phyloP scores from a whole-genome alignment of 2,113 vertebrate genomes.

The Sminthopsis crassicaudata region DNA sequence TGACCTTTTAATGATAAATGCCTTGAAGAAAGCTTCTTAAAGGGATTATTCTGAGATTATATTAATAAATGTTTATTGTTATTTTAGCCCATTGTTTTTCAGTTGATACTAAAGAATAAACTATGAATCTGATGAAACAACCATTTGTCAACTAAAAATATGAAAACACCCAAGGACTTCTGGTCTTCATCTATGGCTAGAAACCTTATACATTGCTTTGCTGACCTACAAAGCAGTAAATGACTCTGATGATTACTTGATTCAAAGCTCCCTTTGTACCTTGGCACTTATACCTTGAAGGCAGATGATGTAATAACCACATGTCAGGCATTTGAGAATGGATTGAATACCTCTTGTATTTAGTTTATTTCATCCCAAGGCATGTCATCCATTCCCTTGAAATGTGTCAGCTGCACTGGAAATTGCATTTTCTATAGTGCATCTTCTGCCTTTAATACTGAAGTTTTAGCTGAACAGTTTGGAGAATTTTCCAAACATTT shows the following conservation, averaged over 20 bases:
- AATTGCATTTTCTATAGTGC: slow-evolving; percentile 14
- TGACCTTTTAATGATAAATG: slow-evolving; percentile 41
- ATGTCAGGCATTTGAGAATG: slow-evolving; percentile 65
- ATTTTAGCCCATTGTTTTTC: slow-evolving; percentile 49
- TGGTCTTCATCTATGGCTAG: slow-evolving; percentile 39
- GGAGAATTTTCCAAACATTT: slow-evolving; percentile 32
- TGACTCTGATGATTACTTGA: slow-evolving; percentile 45
- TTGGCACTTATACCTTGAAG: slow-evolving; percentile 43
- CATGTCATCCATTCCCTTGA: slow-evolving; percentile 64
- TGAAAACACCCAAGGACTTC: slow-evolving; percentile 58
- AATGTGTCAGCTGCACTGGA: slow-evolving; percentile 63
- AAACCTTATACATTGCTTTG: slow-evolving; percentile 58
- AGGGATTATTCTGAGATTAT: background rate
- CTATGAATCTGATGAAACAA: slow-evolving; percentile 21
- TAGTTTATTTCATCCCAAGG: slow-evolving; percentile 56
- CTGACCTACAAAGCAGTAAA: slow-evolving; percentile 24
- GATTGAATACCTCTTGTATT: slow-evolving; percentile 40
- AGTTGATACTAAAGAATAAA: slow-evolving; percentile 17
- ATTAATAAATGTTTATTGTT: slow-evolving; percentile 51
- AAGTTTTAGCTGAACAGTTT: slow-evolving; percentile 41
- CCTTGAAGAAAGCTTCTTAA: slow-evolving; percentile 33
- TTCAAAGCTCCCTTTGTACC: slow-evolving; percentile 12
- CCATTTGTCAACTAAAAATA: slow-evolving; percentile 39
- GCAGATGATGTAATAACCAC: slow-evolving; percentile 62
- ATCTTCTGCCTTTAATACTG: slow-evolving; percentile 40